Evolutionary conservation across 2,888 invertebrate species (phyloP), one percentile per base, ranked within the genome.

Genomic region (Papilio protenor): DNA sequence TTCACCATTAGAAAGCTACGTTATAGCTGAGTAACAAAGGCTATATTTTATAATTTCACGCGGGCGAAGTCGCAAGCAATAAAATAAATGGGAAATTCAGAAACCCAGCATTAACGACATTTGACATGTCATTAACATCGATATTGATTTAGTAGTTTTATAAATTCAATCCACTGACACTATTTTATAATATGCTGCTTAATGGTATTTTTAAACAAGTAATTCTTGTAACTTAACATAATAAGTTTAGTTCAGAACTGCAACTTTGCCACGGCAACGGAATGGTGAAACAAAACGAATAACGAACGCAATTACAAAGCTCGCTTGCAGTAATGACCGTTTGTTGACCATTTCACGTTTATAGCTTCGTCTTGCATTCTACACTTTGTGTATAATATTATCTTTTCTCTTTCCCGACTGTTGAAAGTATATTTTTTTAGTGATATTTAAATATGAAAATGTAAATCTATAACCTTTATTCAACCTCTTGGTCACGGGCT

Each of bases 261-360:
- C 57, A 57, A 57, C 57, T 57, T 57, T 11, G 21, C 10, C 21
- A 12, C 57, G 10, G 21, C 57, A 57, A 11, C 40, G 40, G 57
- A 57, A 21, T 59, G 57, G 8, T 57, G 23, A 59, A 59, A 59
- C 57, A 59, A 59, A 59, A 59, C 57, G 57, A 59, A 59, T 23
- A 59, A 59, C 21, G 21, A 59, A 59, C 11, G 23, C 21, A 59
- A 23, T 59, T 59, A 59, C 57, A 59, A 21, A 59, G 23, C 57
- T 21, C n/a, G 10, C 57, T 33, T 59, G 3, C 57, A 59, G 57
- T 59, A 59, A 59, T 59, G 21, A 59, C 57, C 23, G 57, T 59
- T 59, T 59, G 57, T 59, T 59, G 11, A 21, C 21, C 57, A n/a
- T 59, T 59, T 59, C 11, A 21, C 57, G 12, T 57, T 57, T 1